Conservation (phyloP, 2,888 invertebrate genomes). For the Helleia helle region DNA sequence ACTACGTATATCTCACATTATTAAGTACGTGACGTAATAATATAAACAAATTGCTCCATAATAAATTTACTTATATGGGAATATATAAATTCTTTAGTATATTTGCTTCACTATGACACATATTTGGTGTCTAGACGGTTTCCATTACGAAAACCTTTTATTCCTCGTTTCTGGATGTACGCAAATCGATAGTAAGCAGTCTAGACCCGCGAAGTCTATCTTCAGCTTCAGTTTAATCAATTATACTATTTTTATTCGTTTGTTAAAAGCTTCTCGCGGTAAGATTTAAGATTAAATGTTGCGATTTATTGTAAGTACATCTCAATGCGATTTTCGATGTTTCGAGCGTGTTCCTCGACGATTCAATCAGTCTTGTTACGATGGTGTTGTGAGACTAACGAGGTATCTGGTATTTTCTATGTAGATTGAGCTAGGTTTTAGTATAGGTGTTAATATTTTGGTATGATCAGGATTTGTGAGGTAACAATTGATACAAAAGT, state of each 20-base stretch:
- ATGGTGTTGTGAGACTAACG: not conserved
- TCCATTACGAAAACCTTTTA: not conserved
- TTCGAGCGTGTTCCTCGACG: not conserved
- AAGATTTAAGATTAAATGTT: not conserved
- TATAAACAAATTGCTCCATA: no score
- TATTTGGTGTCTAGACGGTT: not conserved
- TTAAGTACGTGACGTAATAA: no score
- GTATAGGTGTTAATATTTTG: no score
- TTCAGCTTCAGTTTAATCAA: not conserved
- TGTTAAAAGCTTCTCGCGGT: not conserved
- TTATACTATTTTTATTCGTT: conserved; percentile 1
- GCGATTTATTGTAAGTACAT: conserved; percentile 1
- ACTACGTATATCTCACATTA: no score
- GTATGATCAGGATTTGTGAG: no score
- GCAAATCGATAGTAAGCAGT: not conserved
- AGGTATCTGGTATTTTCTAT: conserved; percentile 3
- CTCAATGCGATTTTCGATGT: not conserved
- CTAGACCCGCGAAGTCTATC: not conserved
- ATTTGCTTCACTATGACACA: no score
- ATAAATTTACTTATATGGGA: no score
- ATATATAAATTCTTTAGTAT: not conserved
- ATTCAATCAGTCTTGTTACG: not conserved
- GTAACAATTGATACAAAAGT: no score
- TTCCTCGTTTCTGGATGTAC: not conserved
- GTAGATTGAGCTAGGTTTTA: no score